A percentile compares a stretch with the other conserved stretches of the same genome.
phyloP scores from a whole-genome alignment of 2,888 invertebrate genomes.

The Deilephila elpenor region DNA sequence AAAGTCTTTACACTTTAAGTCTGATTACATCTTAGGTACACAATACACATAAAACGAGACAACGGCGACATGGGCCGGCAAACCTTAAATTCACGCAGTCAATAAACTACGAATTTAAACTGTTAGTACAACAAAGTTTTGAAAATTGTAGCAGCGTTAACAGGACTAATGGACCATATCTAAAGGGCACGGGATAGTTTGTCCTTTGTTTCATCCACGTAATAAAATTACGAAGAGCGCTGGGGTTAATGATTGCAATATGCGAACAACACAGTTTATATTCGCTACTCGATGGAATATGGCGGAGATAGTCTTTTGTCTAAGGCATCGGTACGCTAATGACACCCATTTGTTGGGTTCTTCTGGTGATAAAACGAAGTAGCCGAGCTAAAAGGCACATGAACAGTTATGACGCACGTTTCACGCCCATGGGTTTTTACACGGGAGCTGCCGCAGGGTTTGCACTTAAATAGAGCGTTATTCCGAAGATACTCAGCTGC shows the following conservation, averaged over 20 bases:
- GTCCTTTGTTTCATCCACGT: slow-evolving; percentile 22
- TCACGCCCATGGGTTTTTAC: slow-evolving; percentile 1
- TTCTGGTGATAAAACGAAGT: slow-evolving; percentile 7
- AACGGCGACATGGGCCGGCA: neutral
- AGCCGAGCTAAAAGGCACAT: slow-evolving; percentile 12
- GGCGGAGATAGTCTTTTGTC: slow-evolving; percentile 1
- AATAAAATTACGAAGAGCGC: slow-evolving; percentile 19
- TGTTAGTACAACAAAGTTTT: slow-evolving; percentile 26
- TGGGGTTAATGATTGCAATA: slow-evolving; percentile 27
- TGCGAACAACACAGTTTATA: slow-evolving; percentile 10
- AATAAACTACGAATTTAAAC: slow-evolving; percentile 28
- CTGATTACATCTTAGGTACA: neutral
- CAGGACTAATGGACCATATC: slow-evolving; percentile 28
- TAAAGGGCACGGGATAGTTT: slow-evolving; percentile 20
- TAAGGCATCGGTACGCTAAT: slow-evolving; percentile 30
- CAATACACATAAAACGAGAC: slow-evolving; percentile 6
- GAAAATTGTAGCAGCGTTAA: slow-evolving; percentile 25
- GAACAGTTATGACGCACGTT: slow-evolving; percentile 12
- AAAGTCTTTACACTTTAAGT: neutral
- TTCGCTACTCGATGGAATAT: slow-evolving; percentile 14
- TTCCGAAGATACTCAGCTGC: neutral
- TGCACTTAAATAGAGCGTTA: neutral
- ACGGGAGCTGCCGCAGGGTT: neutral
- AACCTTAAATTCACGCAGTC: slow-evolving; percentile 22
- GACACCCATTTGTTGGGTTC: slow-evolving; percentile 5